phyloP scores from a whole-genome alignment of 2,113 vertebrate genomes.

The Nycticryphes semicollaris region DNA sequence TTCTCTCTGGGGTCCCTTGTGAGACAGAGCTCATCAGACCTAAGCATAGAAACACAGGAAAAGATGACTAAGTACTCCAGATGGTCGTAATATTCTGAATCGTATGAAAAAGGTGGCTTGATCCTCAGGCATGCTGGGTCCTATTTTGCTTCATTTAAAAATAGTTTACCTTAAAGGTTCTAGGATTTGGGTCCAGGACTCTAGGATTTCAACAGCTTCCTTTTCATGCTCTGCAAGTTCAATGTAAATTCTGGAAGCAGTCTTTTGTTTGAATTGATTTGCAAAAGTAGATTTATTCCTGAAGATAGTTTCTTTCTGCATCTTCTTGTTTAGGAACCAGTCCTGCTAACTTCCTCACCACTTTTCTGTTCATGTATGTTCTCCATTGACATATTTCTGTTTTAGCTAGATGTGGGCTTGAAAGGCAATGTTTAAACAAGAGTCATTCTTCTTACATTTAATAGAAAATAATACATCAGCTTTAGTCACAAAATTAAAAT shows the following conservation, averaged over 20 bases:
- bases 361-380: not conserved
- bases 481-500: not conserved
- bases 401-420: not conserved
- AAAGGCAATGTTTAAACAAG: not conserved
- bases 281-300: not conserved
- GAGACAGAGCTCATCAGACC: constrained; percentile 24
- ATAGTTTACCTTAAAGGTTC: not conserved
- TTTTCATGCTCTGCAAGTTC: not conserved
- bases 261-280: not conserved
- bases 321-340: not conserved
- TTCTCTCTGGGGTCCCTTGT: not conserved
- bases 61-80: constrained; percentile 25
- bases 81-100: constrained; percentile 17
- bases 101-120: not conserved
- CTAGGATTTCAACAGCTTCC: not conserved
- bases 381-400: not conserved
- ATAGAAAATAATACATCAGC: not conserved
- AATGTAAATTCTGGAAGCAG: not conserved
- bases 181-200: not conserved
- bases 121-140: not conserved
- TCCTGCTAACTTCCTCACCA: not conserved
- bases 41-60: constrained; percentile 35
- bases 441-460: not conserved
- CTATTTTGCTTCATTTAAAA: constrained; percentile 32
- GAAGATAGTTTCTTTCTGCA: not conserved